Evolutionary conservation across 2,113 vertebrate species (phyloP).

Genomic region (Empidonax traillii): DNA sequence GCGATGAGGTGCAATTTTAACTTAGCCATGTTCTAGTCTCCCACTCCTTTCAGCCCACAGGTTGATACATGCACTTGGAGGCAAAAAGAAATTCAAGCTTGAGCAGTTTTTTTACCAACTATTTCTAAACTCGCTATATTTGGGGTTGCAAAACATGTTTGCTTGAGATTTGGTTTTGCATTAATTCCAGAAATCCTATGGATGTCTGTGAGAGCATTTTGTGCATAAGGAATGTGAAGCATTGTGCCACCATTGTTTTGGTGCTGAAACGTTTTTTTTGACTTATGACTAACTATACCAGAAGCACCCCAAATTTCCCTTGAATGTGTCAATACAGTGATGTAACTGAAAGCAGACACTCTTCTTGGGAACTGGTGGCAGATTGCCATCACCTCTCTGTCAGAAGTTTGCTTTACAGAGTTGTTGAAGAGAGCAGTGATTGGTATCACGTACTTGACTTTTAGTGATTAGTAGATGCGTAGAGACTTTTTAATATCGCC

Average conservation of each 20-base stretch:
- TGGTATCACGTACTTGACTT: not conserved
- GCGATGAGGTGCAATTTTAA: conserved; percentile 17
- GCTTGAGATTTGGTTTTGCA: not conserved
- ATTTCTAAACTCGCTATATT: conserved; percentile 47
- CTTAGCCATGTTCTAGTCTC: not conserved
- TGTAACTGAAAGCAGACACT: not conserved
- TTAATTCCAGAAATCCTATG: conserved; percentile 2
- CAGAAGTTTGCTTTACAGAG: not conserved
- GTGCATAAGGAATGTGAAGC: not conserved
- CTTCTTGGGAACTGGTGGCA: not conserved
- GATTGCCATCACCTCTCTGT: not conserved
- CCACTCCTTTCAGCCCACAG: conserved; percentile 45
- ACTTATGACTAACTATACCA: not conserved
- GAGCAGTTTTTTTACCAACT: conserved; percentile 25
- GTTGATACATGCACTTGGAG: conserved; percentile 10
- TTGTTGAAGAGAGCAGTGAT: not conserved
- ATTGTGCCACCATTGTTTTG: not conserved
- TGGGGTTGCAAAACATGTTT: conserved; percentile 22
- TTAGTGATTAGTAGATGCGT: not conserved
- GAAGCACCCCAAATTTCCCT: not conserved
- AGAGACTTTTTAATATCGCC: not conserved
- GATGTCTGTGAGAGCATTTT: not conserved
- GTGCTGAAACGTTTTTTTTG: not conserved
- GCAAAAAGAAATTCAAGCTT: not conserved
- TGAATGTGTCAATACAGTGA: not conserved